Base-by-base conservation (phyloP, 2,797 vertebrate species). In the Sciurus carolinensis region DNA sequence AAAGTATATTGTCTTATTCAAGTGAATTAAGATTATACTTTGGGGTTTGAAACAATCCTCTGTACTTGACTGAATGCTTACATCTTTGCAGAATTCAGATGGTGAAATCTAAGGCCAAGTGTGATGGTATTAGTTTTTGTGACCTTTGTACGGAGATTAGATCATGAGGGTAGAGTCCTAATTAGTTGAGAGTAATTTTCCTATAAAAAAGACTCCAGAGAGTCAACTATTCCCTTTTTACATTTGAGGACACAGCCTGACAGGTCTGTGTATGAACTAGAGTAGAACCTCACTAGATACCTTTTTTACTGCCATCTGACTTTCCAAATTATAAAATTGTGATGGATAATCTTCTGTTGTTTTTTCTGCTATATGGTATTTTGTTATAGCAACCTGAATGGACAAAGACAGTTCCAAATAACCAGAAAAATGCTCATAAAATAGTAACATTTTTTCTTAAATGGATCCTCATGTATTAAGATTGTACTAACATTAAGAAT, bases 401-500 rank as follows among this genome's bases (percentile, higher is more conserved):
- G 13, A 18, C 24, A 30, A 66, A 64, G 17, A 52, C 12, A 44
- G 1, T 89, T 76, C 67, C 14, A 67, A 86, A 67, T 3, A 66
- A 81, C 7, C 2, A 85, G 50, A 20, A 81, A 77, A 62, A 36
- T 75, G 2, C 1, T 12, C 44, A 5, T 81, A 87, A 93, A 88
- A 59, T 57, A 54, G 14, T 87, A 54, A 57, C 1, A 36, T 10
- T 88, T 33, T 36, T 92, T 89, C 9, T 79, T 17, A 85, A 95
- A 47, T 71, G 24, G 5, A 47, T 87, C 2, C 14, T 79, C 5
- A 17, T 52, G 20, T 50, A 47, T 33, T 72, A 80, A 92, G 5
- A 33, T 52, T 67, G 36, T 59, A 80, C 73, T 52, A 89, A 17
- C 54, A 44, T 47, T 79, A 26, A 84, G 62, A 50, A 50, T 39